These are phyloP conservation scores for Halyomorpha halys DNA, from an alignment of 1,140 invertebrate species.

Conservation along the genomic window DNA sequence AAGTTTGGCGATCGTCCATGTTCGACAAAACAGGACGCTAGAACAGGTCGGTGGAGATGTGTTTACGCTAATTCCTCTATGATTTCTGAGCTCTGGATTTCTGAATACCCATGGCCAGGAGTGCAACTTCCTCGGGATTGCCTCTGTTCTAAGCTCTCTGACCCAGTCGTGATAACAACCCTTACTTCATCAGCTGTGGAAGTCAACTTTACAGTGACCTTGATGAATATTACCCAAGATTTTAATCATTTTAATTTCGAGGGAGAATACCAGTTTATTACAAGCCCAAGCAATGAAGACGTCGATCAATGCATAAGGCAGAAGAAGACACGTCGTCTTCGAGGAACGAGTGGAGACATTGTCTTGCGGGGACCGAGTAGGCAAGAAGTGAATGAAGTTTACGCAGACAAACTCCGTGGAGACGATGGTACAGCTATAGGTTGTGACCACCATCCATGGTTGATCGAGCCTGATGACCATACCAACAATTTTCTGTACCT, in stretches of 20 bases:
- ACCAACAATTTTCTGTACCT: slow-evolving; percentile 59
- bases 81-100: slow-evolving; percentile 50
- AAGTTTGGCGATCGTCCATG: slow-evolving; percentile 55
- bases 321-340: slow-evolving; percentile 50
- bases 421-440: slow-evolving; percentile 39
- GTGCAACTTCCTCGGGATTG: slow-evolving; percentile 52
- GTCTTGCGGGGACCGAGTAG: slow-evolving; percentile 40
- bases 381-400: slow-evolving; percentile 36
- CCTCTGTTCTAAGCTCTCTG: slow-evolving; percentile 57
- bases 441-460: slow-evolving; percentile 63
- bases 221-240: slow-evolving; percentile 74
- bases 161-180: slow-evolving; percentile 46
- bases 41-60: slow-evolving; percentile 55
- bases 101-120: slow-evolving; percentile 62
- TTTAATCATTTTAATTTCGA: slow-evolving; percentile 71
- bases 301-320: slow-evolving; percentile 47
- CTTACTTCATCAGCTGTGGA: slow-evolving; percentile 56
- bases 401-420: slow-evolving; percentile 25
- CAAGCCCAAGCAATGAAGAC: slow-evolving; percentile 29
- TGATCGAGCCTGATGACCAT: slow-evolving; percentile 60
- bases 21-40: slow-evolving; percentile 49
- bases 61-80: slow-evolving; percentile 32
- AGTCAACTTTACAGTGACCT: slow-evolving; percentile 58
- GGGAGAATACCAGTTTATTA: slow-evolving; percentile 38
- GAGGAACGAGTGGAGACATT: slow-evolving; percentile 61